These are phyloP conservation scores for Pseudochirops corinnae DNA, from an alignment of 2,797 vertebrate genomes.

Conservation along the genomic window DNA sequence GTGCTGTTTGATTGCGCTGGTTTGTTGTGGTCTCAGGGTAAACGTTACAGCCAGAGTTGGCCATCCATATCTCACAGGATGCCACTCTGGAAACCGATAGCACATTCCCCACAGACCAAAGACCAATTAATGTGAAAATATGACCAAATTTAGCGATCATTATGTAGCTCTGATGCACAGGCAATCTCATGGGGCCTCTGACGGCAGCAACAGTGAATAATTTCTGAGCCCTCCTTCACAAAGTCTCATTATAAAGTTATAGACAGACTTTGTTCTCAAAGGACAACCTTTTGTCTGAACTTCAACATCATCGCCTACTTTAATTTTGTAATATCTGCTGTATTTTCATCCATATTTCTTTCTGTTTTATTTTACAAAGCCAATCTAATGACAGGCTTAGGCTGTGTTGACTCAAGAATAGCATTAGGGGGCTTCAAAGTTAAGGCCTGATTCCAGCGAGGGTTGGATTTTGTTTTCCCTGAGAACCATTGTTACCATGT, in stretches of 20 bases:
- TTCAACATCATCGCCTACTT: constrained; percentile 68
- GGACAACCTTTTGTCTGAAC: constrained; percentile 76
- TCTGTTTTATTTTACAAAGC: constrained; percentile 60
- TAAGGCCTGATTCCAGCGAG: constrained; percentile 16
- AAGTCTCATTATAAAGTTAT: constrained; percentile 81
- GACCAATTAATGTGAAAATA: constrained; percentile 77
- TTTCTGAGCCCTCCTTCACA: constrained; percentile 71
- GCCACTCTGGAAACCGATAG: constrained; percentile 65
- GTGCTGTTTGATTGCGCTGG: constrained; percentile 67
- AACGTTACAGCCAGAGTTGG: constrained; percentile 66
- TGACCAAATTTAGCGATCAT: constrained; percentile 77
- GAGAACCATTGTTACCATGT: constrained; percentile 54
- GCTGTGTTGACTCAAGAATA: constrained; percentile 4
- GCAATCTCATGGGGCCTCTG: constrained; percentile 61
- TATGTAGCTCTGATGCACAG: constrained; percentile 67
- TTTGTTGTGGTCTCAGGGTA: constrained; percentile 62
- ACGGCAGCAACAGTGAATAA: constrained; percentile 70
- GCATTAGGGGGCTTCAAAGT: constrained; percentile 48
- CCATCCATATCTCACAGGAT: constrained; percentile 62
- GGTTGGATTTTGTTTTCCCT: constrained; percentile 34
- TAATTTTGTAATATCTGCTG: constrained; percentile 36
- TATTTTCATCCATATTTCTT: constrained; percentile 66
- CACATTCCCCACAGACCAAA: constrained; percentile 63
- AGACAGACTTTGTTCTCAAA: constrained; percentile 67
- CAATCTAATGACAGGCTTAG: constrained; percentile 43